Evolutionary conservation across 2,888 invertebrate species (phyloP), one percentile per base, ranked within the genome.

Genomic region (Pterostichus madidus): DNA sequence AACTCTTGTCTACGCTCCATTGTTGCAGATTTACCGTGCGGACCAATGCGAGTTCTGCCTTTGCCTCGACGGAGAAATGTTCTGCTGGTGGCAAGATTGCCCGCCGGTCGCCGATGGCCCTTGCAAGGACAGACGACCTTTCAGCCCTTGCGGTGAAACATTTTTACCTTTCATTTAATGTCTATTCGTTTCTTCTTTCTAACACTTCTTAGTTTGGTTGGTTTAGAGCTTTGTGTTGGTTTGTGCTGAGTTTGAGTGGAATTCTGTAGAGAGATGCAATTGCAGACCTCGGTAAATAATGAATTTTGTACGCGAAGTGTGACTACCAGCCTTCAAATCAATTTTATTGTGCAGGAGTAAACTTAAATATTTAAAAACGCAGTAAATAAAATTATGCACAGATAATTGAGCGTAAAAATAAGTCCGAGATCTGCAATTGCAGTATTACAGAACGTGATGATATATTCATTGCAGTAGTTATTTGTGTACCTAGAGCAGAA

Each of bases 1-100:
- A 24, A 24, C 24, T 24, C 24, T 24, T 24, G 24, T 24, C 24
- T 24, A 1, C 24, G 24, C 24, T 24, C 24, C 3, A 1, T 85
- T 85, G 64, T 91, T 90, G 39, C 91, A 93, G 93, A 92, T 93
- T 85, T 91, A 92, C 85, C 90, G 93, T 83, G 88, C 89, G 73
- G 93, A 93, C 88, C 92, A 91, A 35, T 93, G 93, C 87, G 93
- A 93, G 87, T 92, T 93, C 85, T 93, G 93, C 87, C 89, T 93
- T 59, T 93, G 93, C 87, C 90, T 93, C 86, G 93, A 93, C 86
- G 93, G 93, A 6, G 93, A 93, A 87, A 92, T 93, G 90, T 93
- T 93, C 87, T 93, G 93, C 88, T 93, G 93, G 93, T 93, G 93
- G 93, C 92, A 93, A 87, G 92, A 92, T 87, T 93, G 93, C 87